Evolutionary conservation across 2,888 invertebrate species (phyloP).

Genomic region (Epiblema foenella): DNA sequence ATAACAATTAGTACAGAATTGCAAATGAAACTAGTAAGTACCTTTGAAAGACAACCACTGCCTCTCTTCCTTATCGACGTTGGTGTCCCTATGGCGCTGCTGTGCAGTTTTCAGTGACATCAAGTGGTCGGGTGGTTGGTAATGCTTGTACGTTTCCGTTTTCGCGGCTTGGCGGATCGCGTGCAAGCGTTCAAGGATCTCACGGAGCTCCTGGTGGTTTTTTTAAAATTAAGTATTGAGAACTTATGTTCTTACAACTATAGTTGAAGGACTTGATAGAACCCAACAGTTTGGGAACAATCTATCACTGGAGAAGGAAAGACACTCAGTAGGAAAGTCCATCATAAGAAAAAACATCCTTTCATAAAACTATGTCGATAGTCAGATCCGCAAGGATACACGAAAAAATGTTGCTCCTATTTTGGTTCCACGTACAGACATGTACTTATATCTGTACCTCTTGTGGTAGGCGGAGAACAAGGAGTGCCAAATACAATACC

Average conservation of each 20-base stretch:
- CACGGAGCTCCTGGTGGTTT: constrained; percentile 66
- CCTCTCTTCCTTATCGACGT: constrained; percentile 78
- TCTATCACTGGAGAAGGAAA: neutral
- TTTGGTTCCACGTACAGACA: too few relatives aligned
- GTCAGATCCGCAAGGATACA: too few relatives aligned
- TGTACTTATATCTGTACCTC: too few relatives aligned
- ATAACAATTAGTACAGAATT: neutral
- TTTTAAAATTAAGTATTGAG: neutral
- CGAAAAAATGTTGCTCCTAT: too few relatives aligned
- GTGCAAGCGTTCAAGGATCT: constrained; percentile 72
- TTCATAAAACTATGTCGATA: too few relatives aligned
- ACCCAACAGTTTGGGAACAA: neutral
- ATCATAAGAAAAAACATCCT: too few relatives aligned
- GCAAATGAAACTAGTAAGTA: neutral
- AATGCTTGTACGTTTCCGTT: constrained; percentile 65
- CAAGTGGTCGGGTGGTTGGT: constrained; percentile 68
- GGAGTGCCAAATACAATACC: too few relatives aligned
- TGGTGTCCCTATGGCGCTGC: constrained; percentile 77
- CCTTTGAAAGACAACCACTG: constrained; percentile 81
- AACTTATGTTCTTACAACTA: neutral
- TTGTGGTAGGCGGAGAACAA: too few relatives aligned
- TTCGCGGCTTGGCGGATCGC: constrained; percentile 73
- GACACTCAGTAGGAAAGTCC: neutral
- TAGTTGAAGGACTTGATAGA: neutral
- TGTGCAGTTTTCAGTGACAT: constrained; percentile 66